Evolutionary conservation across 2,888 invertebrate species (phyloP).

Genomic region (Athalia rosae): DNA sequence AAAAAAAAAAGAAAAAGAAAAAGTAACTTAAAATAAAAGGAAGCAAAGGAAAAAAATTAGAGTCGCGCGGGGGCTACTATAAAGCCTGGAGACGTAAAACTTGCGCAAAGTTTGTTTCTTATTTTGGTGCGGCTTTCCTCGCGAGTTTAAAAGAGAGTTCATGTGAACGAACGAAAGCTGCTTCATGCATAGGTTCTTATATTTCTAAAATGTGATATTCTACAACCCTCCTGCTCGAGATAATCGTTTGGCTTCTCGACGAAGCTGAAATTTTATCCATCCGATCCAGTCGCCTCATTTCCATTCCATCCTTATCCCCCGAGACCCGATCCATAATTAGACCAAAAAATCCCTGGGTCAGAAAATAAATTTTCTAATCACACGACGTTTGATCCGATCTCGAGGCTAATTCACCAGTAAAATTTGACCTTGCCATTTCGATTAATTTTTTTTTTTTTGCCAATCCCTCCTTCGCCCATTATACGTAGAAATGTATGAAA

Average conservation of each 20-base stretch:
- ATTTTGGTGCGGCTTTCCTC: background rate
- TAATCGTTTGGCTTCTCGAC: conserved; percentile 21
- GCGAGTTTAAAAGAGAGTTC: background rate
- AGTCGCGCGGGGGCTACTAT: no score
- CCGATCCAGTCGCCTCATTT: background rate
- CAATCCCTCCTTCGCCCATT: no score
- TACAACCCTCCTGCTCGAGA: conserved; percentile 3
- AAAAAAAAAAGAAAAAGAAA: background rate
- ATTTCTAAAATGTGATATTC: background rate
- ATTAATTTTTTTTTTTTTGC: no score
- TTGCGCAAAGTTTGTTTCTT: conserved; percentile 17
- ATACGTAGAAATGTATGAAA: no score
- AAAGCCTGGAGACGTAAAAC: background rate
- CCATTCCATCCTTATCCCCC: background rate
- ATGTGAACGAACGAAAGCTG: background rate
- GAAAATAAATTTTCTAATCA: no score
- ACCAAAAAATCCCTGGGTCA: no score
- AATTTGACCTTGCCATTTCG: no score
- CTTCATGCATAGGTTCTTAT: background rate
- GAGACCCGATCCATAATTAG: no score
- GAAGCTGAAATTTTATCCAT: conserved; percentile 24
- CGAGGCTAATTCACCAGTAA: no score
- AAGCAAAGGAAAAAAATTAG: no score
- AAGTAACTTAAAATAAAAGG: conserved; percentile 1
- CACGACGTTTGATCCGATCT: no score